Conservation (phyloP, 2,797 vertebrate genomes). For the Melanotaenia pygmaea region DNA sequence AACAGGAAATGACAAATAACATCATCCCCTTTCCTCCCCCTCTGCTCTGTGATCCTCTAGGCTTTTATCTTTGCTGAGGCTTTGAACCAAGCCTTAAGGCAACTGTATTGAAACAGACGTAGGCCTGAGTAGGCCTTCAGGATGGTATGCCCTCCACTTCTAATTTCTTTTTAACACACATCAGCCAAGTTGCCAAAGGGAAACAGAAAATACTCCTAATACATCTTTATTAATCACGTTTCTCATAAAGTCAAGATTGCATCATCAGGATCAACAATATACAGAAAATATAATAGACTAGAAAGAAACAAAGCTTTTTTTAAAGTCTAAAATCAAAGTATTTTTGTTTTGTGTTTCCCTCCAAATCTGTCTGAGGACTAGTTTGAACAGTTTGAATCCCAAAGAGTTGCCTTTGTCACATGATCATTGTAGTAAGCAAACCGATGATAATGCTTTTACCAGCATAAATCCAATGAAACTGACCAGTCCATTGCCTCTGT, state of each 20-base stretch:
- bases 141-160: conserved; percentile 49
- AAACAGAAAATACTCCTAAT: conserved; percentile 12
- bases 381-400: no score
- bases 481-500: not conserved
- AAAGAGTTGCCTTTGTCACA: not conserved
- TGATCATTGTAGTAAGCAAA: conserved; percentile 23
- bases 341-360: not conserved
- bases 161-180: conserved; percentile 37
- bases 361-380: not conserved
- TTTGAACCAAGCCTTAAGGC: conserved; percentile 70
- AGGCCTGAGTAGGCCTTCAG: conserved; percentile 55
- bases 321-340: not conserved
- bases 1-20: conserved; percentile 72
- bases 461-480: conserved; percentile 27
- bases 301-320: not conserved
- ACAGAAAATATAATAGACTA: not conserved
- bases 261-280: not conserved
- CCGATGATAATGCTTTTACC: conserved; percentile 12
- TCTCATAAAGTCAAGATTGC: not conserved
- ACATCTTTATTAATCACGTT: conserved; percentile 35
- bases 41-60: conserved; percentile 32
- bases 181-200: conserved; percentile 32
- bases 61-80: conserved; percentile 70
- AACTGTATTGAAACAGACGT: conserved; percentile 48
- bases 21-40: conserved; percentile 31